A percentile compares a stretch with the other conserved stretches of the same genome.
Evolutionary conservation across 1,140 invertebrate genomes (phyloP).

Genomic region (Zaprionus tsacasi): DNA sequence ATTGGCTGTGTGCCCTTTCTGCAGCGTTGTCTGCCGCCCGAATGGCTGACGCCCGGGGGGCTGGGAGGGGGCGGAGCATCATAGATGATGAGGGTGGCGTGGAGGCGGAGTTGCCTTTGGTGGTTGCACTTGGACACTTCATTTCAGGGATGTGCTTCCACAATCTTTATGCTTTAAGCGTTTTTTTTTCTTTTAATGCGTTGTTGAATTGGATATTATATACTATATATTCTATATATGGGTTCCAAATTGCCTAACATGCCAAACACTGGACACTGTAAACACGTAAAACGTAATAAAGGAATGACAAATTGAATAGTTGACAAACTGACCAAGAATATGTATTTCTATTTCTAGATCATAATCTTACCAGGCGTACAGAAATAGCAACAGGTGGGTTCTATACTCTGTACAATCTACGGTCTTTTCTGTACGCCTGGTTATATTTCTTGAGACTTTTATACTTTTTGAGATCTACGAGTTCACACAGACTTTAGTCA

Average conservation of each 20-base stretch:
- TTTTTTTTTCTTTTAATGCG: neutral
- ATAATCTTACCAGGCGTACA: neutral
- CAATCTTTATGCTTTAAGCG: neutral
- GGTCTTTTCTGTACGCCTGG: too few relatives aligned
- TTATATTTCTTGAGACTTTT: too few relatives aligned
- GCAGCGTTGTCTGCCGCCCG: slow-evolving; percentile 92
- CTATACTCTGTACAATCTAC: too few relatives aligned
- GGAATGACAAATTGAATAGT: neutral
- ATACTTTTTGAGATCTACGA: too few relatives aligned
- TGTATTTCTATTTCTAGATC: too few relatives aligned
- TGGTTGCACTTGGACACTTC: too few relatives aligned
- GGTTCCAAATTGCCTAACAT: neutral
- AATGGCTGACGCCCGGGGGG: slow-evolving; percentile 31
- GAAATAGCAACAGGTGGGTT: neutral
- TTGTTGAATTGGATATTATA: neutral
- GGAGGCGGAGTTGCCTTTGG: neutral
- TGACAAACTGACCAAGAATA: neutral
- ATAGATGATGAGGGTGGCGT: neutral
- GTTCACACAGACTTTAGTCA: too few relatives aligned
- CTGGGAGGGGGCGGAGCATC: neutral
- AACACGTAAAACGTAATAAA: neutral
- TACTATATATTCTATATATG: neutral
- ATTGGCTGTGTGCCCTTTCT: slow-evolving; percentile 98
- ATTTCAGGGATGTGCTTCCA: neutral
- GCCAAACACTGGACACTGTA: neutral